Evolutionary conservation across 2,113 vertebrate species (phyloP), one percentile per base, ranked within the genome.

Genomic region (Triplophysa dalaica): DNA sequence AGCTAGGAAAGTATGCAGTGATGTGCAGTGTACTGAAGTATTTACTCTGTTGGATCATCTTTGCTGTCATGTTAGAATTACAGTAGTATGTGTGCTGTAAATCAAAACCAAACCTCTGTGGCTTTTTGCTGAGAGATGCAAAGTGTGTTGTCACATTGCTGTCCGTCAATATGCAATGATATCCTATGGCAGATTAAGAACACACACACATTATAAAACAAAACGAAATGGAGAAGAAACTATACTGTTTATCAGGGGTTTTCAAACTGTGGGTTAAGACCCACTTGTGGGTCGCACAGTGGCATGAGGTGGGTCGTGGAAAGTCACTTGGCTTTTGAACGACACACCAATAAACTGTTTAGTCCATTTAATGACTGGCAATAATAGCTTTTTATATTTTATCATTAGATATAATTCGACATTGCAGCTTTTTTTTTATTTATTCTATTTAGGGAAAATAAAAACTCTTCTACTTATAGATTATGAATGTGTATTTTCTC

Each of bases 61-160:
- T 52, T 43, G 13, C 38, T 72, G 45, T 72, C n/a, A 2, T 79
- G 60, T 79, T 62, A 43, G 43, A 17, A 17, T 17, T 17, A 16
- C 69, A 73, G 38, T 64, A 72, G 78, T n/a, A 54, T 16, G 14
- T 6, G 17, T 61, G 41, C 56, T 73, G 45, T 58, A 75, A 52
- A 73, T 48, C 50, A 74, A 61, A 74, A 61, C 60, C 62, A 8
- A 26, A 67, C 78, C 81, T 87, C 50, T 62, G 77, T 77, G 82
- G 83, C 33, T 48, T 61, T 87, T 54, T 45, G 45, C 82, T 75
- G 73, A 74, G 81, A 76, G 70, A 82, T 73, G 73, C 54, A 52
- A 26, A 81, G 77, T 65, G 82, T 85, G 78, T 61, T 85, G 75
- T 79, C 75, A 58, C 45, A 70, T 54, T 60, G 64, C 77, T 86